phyloP scores from a whole-genome alignment of 2,113 vertebrate species.

The Lota lota region DNA sequence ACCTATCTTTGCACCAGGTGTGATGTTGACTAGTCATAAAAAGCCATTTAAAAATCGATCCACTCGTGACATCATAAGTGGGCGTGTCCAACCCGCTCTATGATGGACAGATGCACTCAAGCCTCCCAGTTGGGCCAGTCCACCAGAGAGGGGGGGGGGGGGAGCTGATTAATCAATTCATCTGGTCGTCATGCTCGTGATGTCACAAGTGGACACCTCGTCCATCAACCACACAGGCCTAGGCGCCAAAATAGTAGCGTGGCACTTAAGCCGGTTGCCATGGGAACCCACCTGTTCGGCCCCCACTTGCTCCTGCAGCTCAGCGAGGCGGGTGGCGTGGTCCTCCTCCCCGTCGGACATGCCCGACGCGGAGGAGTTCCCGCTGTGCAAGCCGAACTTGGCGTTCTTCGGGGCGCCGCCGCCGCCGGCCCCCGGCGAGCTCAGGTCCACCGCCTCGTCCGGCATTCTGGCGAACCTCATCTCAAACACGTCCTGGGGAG shows the following conservation, averaged over 20 bases:
- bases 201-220: background rate
- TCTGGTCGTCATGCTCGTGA: background rate
- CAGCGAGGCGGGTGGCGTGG: conserved; percentile 77
- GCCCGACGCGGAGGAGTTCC: conserved; percentile 73
- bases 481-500: conserved; percentile 88
- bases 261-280: conserved; percentile 14
- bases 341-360: conserved; percentile 84
- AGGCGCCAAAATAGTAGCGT: too few relatives aligned
- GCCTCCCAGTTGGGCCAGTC: too few relatives aligned
- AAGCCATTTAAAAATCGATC: too few relatives aligned
- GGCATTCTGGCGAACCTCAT: conserved; percentile 95
- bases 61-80: too few relatives aligned
- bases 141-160: too few relatives aligned
- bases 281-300: conserved; percentile 63
- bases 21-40: too few relatives aligned
- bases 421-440: conserved; percentile 31
- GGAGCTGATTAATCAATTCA: too few relatives aligned
- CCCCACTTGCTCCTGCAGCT: conserved; percentile 90
- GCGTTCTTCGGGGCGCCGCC: conserved; percentile 74
- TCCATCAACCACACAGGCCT: too few relatives aligned
- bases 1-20: too few relatives aligned
- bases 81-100: too few relatives aligned
- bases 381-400: conserved; percentile 77
- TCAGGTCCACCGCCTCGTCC: conserved; percentile 77
- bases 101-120: too few relatives aligned